Conservation (phyloP, 2,113 vertebrate genomes). For the Pseudorhombus dupliciocellatus region DNA sequence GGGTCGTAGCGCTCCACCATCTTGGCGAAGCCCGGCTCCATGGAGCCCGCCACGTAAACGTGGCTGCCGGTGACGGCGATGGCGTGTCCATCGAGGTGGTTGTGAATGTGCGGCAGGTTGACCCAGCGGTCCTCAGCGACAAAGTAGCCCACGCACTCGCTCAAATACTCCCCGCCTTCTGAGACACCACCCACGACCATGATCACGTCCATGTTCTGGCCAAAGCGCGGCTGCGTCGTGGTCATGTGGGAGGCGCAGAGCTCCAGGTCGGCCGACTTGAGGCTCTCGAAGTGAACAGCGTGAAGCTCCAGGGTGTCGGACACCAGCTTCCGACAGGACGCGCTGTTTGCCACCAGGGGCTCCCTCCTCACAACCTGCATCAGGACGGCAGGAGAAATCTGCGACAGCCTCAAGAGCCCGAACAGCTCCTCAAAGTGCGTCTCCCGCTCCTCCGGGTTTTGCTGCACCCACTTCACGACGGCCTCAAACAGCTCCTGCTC, state of each 20-base stretch:
- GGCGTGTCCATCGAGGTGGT: constrained; percentile 94
- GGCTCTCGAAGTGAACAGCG: constrained; percentile 87
- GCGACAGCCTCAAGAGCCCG: constrained; percentile 87
- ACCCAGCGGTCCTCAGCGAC: constrained; percentile 95
- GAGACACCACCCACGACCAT: constrained; percentile 96
- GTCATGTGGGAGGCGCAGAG: constrained; percentile 74
- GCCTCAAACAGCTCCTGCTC: constrained; percentile 94
- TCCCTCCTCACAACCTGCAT: constrained; percentile 89
- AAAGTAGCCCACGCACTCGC: constrained; percentile 96
- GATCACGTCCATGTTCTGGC: constrained; percentile 98
- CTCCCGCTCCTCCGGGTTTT: constrained; percentile 84
- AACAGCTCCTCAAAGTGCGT: constrained; percentile 93
- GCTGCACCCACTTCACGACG: constrained; percentile 90
- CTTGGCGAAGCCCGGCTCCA: constrained; percentile 96
- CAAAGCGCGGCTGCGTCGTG: constrained; percentile 86
- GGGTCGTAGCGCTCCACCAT: constrained; percentile 92
- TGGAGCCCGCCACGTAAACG: constrained; percentile 94
- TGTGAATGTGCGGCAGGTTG: constrained; percentile 94
- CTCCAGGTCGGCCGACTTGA: constrained; percentile 84
- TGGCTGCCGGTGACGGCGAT: constrained; percentile 88
- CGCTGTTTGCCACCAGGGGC: constrained; percentile 83
- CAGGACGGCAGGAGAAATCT: constrained; percentile 93
- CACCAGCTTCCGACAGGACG: constrained; percentile 85
- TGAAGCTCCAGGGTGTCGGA: constrained; percentile 90
- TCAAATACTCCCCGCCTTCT: constrained; percentile 93